These are phyloP conservation scores for Urocolius indicus DNA, from an alignment of 2,113 vertebrate genomes.

Conservation along the genomic window DNA sequence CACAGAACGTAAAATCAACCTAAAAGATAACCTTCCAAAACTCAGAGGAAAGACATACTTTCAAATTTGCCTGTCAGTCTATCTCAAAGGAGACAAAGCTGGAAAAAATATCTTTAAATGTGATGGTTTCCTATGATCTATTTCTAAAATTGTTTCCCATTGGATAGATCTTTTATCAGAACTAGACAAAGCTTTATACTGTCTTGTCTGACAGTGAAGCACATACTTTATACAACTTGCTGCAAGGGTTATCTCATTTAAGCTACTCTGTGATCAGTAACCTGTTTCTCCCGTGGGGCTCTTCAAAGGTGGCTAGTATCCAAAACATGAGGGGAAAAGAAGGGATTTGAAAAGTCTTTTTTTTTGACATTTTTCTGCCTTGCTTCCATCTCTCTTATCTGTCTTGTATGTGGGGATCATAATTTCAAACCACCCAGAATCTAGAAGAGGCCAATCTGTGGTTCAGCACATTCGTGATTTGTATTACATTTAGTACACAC, in stretches of 20 bases:
- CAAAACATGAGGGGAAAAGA: neutral
- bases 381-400: neutral
- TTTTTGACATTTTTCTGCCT: neutral
- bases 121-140: slow-evolving; percentile 39
- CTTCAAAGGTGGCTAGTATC: slow-evolving; percentile 19
- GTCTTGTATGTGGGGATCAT: neutral
- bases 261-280: slow-evolving; percentile 16
- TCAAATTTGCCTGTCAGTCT: slow-evolving; percentile 57
- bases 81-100: slow-evolving; percentile 51
- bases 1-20: slow-evolving; percentile 72
- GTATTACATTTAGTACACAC: neutral
- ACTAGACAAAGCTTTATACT: slow-evolving; percentile 52
- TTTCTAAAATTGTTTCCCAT: slow-evolving; percentile 60
- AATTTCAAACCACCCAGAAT: neutral
- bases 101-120: slow-evolving; percentile 44
- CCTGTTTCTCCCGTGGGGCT: neutral
- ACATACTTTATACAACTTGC: slow-evolving; percentile 4
- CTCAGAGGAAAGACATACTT: slow-evolving; percentile 43
- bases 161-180: slow-evolving; percentile 56
- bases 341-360: neutral
- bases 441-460: neutral
- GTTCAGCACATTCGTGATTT: neutral
- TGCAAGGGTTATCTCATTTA: slow-evolving; percentile 49
- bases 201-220: slow-evolving; percentile 10
- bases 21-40: slow-evolving; percentile 71